Percentiles rank a stretch among this genome's conserved stretches.
phyloP scores from a whole-genome alignment of 1,140 invertebrate genomes.

The Drosophila willistoni region DNA sequence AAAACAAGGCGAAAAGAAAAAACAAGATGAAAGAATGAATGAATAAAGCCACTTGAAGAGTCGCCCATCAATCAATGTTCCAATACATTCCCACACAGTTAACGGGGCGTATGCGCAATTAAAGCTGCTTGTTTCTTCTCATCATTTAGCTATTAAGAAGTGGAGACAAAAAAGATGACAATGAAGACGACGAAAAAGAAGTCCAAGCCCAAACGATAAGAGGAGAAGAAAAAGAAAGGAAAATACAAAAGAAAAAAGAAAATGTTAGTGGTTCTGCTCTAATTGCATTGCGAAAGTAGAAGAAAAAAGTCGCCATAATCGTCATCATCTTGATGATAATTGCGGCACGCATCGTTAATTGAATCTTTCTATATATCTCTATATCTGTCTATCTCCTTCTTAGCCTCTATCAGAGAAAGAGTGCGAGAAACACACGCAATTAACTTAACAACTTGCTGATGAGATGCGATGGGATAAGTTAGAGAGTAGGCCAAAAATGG shows the following conservation, averaged over 20 bases:
- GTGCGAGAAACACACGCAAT: conserved; percentile 12
- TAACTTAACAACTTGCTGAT: conserved; percentile 19
- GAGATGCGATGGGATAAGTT: not conserved
- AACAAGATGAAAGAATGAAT: conserved; percentile 5
- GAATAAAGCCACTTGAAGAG: conserved; percentile 21
- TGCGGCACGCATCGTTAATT: conserved; percentile 60
- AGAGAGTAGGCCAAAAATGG: conserved; percentile 1
- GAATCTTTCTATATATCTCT: conserved; percentile 15
- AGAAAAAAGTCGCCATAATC: conserved; percentile 52
- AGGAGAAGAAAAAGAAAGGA: conserved; percentile 13
- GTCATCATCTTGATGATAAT: conserved; percentile 50
- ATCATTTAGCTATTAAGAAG: conserved; percentile 12
- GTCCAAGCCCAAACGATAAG: conserved; percentile 2
- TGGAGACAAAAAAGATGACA: not conserved
- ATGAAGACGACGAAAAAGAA: not conserved
- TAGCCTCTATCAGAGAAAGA: not conserved
- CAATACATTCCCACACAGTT: conserved; percentile 45
- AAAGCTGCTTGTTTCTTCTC: conserved; percentile 41
- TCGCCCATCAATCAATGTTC: conserved; percentile 58
- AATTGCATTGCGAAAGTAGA: conserved; percentile 56
- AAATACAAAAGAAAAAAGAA: conserved; percentile 15
- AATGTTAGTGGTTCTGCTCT: conserved; percentile 53
- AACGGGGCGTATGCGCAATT: conserved; percentile 65
- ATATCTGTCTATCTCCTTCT: not conserved
- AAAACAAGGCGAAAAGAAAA: not conserved